Evolutionary conservation across 1,140 invertebrate genomes (phyloP).

Genomic region (Saccostrea cuccullata): DNA sequence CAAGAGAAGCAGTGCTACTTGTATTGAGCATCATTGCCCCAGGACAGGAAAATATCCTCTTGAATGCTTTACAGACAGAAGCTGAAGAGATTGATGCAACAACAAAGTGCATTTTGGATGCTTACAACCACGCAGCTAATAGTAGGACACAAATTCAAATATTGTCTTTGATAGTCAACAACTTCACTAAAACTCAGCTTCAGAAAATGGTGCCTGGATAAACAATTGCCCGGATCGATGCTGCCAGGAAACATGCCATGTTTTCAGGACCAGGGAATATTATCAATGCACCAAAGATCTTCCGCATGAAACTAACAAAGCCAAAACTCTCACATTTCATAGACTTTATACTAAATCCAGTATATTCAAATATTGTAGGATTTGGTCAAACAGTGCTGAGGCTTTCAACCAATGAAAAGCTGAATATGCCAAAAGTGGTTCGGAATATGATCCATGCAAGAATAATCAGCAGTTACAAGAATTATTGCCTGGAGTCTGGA

Average conservation of each 20-base stretch:
- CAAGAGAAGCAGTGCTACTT: not conserved
- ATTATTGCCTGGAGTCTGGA: conserved; percentile 23
- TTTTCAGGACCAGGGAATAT: not conserved
- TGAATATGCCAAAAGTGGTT: not conserved
- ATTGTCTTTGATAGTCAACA: conserved; percentile 28
- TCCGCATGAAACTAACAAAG: conserved; percentile 18
- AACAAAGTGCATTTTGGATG: conserved; percentile 21
- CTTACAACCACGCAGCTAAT: not conserved
- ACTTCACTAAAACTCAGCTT: conserved; percentile 23
- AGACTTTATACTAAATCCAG: conserved; percentile 17
- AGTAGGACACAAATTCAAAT: conserved; percentile 26
- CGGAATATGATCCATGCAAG: conserved; percentile 17
- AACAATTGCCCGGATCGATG: conserved; percentile 4
- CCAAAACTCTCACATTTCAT: not conserved
- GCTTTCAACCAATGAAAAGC: conserved; percentile 4
- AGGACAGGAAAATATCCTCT: conserved; percentile 8
- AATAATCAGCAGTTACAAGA: conserved; percentile 38
- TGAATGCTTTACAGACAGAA: conserved; percentile 21
- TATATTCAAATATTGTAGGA: conserved; percentile 22
- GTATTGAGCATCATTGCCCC: conserved; percentile 36
- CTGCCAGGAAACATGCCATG: conserved; percentile 31
- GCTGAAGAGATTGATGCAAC: conserved; percentile 17
- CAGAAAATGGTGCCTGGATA: conserved; percentile 3
- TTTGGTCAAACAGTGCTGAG: conserved; percentile 28
- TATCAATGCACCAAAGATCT: conserved; percentile 26